Evolutionary conservation across 2,888 invertebrate genomes (phyloP).

Genomic region (Rugalucina vietnamica): DNA sequence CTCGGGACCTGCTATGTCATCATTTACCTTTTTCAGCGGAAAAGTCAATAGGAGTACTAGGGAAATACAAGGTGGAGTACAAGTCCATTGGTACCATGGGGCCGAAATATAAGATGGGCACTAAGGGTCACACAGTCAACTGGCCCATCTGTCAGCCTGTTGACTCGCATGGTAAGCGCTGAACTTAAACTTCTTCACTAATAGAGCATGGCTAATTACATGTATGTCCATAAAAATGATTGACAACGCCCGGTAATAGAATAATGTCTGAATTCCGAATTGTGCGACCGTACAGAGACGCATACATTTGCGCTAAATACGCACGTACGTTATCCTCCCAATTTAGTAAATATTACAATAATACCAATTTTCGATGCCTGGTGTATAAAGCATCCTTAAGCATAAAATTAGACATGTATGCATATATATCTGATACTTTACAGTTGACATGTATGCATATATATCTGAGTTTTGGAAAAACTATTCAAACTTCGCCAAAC

Average conservation of each 20-base stretch:
- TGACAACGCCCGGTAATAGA: too few relatives aligned
- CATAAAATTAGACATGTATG: neutral
- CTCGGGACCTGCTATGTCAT: too few relatives aligned
- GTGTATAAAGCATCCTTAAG: too few relatives aligned
- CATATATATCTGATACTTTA: neutral
- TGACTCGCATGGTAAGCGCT: neutral
- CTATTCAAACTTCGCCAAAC: neutral
- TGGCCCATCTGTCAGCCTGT: neutral
- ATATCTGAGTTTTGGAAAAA: neutral
- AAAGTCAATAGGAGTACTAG: conserved; percentile 60
- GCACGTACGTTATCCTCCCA: too few relatives aligned
- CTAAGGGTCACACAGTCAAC: neutral
- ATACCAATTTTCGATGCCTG: too few relatives aligned
- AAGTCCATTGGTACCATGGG: conserved; percentile 58
- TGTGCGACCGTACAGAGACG: too few relatives aligned
- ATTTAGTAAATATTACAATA: too few relatives aligned
- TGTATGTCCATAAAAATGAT: too few relatives aligned
- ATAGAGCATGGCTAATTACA: too few relatives aligned
- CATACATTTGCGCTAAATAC: too few relatives aligned
- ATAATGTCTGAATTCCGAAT: too few relatives aligned
- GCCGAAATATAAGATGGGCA: conserved; percentile 67
- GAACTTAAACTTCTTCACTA: too few relatives aligned
- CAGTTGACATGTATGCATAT: neutral
- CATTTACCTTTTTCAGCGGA: conserved; percentile 46
- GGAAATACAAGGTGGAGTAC: conserved; percentile 66